Evolutionary conservation across 2,113 vertebrate genomes (phyloP).

Genomic region (Poeciliopsis prolifica): DNA sequence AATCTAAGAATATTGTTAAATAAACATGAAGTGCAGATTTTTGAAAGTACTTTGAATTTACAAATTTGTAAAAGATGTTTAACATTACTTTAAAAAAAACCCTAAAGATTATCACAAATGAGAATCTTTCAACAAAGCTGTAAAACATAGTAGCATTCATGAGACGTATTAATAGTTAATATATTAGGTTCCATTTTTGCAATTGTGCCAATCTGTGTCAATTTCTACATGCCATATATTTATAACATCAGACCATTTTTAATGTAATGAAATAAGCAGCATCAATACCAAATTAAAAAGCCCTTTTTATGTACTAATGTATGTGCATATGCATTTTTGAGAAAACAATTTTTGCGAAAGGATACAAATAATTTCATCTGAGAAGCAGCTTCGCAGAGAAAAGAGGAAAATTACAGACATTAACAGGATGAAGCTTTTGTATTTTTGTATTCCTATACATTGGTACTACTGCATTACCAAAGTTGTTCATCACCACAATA

Average conservation of each 20-base stretch:
- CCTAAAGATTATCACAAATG: neutral
- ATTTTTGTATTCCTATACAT: neutral
- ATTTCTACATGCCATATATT: neutral
- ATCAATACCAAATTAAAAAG: neutral
- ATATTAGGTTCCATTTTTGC: neutral
- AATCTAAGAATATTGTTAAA: neutral
- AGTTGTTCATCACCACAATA: conserved; percentile 40
- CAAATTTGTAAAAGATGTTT: neutral
- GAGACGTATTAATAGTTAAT: neutral
- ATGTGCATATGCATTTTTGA: neutral
- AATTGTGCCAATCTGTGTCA: neutral
- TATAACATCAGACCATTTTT: neutral
- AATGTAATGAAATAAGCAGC: neutral
- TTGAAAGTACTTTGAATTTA: neutral
- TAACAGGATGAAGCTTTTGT: neutral
- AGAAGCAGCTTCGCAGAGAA: no score
- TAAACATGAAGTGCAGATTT: neutral
- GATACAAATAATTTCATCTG: neutral
- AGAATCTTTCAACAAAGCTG: neutral
- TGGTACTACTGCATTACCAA: neutral
- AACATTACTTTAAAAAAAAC: neutral
- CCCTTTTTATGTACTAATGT: neutral
- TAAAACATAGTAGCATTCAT: neutral
- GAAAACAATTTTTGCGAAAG: neutral
- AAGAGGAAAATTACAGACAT: neutral